Evolutionary conservation across 2,113 vertebrate genomes (phyloP), one percentile per base, ranked within the genome.

Genomic region (Sinocyclocheilus grahami): DNA sequence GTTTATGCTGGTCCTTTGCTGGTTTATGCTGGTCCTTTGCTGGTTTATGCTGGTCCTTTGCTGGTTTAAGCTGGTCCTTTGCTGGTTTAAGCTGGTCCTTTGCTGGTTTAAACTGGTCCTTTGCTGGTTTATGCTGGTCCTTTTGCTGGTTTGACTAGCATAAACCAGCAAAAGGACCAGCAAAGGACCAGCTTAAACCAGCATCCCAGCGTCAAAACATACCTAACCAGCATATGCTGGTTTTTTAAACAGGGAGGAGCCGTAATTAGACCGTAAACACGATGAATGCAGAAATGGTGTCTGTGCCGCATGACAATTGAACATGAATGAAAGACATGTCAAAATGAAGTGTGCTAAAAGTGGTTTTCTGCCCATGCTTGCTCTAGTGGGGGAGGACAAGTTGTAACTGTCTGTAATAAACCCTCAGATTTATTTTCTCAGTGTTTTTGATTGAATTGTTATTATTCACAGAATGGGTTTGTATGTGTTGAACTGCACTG

Each of bases 401-500:
- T 55, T 20, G 39, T 42, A 58, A 42, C 14, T 74, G 30, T n/a
- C 69, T 75, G 22, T 82, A 62, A 76, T 86, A 39, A 39, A 83
- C 24, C 27, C 24, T 37, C 0, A 10, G n/a, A 24, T 67, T 77
- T 55, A 42, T 55, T 65, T 67, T 72, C 65, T 71, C 16, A 2
- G 22, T 27, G 39, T 46, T 39, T 63, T 24, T 55, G 80, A 78
- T 58, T 62, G n/a, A 24, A 27, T 24, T 67, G 5, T 37, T 80
- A 13, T 71, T 78, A 69, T 78, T 71, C 39, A n/a, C 27, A 42
- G 33, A 76, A 27, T 82, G 30, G 37, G 42, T 72, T 69, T 58
- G 48, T 39, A 24, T 39, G 24, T 74, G 82, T 27, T 74, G 9
- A 33, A 42, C 22, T 63, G 82, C 82, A 11, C 27, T 74, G 51